These are phyloP conservation scores for Callyntrura sp. DNA, from an alignment of 2,888 invertebrate genomes.

Conservation along the genomic window DNA sequence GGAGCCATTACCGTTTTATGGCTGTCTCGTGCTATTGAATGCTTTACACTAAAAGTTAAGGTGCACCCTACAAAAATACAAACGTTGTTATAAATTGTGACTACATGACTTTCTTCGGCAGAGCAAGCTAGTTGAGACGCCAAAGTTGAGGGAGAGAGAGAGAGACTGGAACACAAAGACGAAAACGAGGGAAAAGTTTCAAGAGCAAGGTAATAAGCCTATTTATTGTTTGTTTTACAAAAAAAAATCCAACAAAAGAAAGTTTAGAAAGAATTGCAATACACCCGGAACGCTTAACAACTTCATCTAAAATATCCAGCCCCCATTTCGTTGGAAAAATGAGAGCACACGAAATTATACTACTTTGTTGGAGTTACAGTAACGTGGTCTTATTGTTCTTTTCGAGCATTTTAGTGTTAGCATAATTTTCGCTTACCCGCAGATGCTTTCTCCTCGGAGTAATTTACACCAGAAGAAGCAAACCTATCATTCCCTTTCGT, in stretches of 20 bases:
- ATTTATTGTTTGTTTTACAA: conserved; percentile 36
- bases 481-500: conserved; percentile 71
- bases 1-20: conserved; percentile 27
- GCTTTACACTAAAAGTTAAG: conserved; percentile 11
- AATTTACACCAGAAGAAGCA: conserved; percentile 44
- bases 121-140: not conserved
- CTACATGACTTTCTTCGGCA: not conserved
- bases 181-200: not conserved
- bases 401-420: conserved; percentile 23
- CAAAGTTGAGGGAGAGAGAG: not conserved
- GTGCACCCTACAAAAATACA: not conserved
- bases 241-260: not conserved
- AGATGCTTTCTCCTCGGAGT: conserved; percentile 51
- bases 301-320: too few species aligned
- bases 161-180: not conserved
- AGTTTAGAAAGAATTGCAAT: not conserved
- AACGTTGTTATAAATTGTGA: conserved; percentile 6
- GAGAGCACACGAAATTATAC: not conserved
- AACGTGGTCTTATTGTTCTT: not conserved
- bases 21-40: not conserved
- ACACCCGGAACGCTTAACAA: not conserved
- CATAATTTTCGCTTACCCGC: conserved; percentile 53
- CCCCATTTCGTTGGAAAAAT: not conserved
- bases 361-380: not conserved
- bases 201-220: conserved; percentile 39